Evolutionary conservation across 2,888 invertebrate genomes (phyloP).

Genomic region (Troilus luridus): DNA sequence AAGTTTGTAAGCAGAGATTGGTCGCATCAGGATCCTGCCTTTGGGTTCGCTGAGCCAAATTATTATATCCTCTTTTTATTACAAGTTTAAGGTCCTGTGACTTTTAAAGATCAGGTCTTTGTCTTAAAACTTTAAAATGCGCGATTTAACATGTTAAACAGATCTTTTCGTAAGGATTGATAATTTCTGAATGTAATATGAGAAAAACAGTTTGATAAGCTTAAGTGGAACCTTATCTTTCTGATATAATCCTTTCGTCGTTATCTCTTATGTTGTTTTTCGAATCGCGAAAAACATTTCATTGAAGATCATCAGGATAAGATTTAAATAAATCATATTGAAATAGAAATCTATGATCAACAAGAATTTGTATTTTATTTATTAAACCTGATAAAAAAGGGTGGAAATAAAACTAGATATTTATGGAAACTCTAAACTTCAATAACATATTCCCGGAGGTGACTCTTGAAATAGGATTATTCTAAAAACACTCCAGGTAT

Average conservation of each 20-base stretch:
- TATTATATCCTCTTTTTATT: too few relatives aligned
- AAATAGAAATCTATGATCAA: neutral
- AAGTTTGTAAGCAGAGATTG: too few relatives aligned
- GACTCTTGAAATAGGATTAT: too few relatives aligned
- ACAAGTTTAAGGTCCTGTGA: too few relatives aligned
- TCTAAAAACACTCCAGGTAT: too few relatives aligned
- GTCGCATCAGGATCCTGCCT: too few relatives aligned
- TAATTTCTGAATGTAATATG: conserved; percentile 6
- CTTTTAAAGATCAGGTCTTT: too few relatives aligned
- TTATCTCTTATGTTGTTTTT: conserved; percentile 1
- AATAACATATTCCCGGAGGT: too few relatives aligned
- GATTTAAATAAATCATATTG: neutral
- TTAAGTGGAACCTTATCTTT: neutral
- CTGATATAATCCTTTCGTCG: conserved; percentile 11
- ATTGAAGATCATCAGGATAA: neutral
- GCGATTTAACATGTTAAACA: neutral
- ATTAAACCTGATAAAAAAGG: neutral
- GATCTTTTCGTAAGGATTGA: neutral
- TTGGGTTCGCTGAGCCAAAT: too few relatives aligned
- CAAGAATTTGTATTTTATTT: neutral
- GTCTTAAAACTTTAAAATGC: too few relatives aligned
- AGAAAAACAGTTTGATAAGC: neutral
- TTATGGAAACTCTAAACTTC: neutral
- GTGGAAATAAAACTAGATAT: neutral
- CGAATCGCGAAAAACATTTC: conserved; percentile 15